Evolutionary conservation across 2,113 vertebrate species (phyloP).

Genomic region (Antennarius striatus): DNA sequence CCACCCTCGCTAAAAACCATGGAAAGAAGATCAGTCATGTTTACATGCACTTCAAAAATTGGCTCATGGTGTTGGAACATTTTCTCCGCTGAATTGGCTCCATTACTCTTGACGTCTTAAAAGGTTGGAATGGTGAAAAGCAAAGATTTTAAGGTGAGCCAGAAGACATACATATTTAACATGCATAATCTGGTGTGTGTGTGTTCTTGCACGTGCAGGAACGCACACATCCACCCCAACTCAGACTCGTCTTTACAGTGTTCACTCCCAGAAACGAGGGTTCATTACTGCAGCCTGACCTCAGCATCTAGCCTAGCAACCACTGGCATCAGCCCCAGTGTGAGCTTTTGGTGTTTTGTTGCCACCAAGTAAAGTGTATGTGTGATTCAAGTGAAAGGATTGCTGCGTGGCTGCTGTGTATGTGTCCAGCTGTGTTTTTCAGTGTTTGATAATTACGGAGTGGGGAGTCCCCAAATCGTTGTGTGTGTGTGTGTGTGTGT

Average conservation of each 20-base stretch:
- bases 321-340: conserved; percentile 44
- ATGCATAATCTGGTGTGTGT: neutral
- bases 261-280: conserved; percentile 80
- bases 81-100: neutral
- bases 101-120: conserved; percentile 11
- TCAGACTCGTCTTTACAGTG: conserved; percentile 44
- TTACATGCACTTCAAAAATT: conserved; percentile 1
- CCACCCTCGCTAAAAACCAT: too few species aligned
- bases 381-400: neutral
- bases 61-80: neutral
- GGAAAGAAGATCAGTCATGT: neutral
- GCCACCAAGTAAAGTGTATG: conserved; percentile 34
- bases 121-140: conserved; percentile 25
- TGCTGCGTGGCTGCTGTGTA: conserved; percentile 16
- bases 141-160: conserved; percentile 23
- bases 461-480: conserved; percentile 21
- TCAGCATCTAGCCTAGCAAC: conserved; percentile 49
- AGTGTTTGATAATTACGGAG: conserved; percentile 28
- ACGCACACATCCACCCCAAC: conserved; percentile 12
- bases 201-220: conserved; percentile 43
- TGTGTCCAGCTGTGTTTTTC: conserved; percentile 27
- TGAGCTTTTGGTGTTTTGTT: conserved; percentile 49
- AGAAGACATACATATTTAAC: neutral
- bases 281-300: conserved; percentile 84
- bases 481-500: conserved; percentile 17